These are phyloP conservation scores for Heliornis fulica DNA, from an alignment of 2,113 vertebrate species.

Conservation along the genomic window DNA sequence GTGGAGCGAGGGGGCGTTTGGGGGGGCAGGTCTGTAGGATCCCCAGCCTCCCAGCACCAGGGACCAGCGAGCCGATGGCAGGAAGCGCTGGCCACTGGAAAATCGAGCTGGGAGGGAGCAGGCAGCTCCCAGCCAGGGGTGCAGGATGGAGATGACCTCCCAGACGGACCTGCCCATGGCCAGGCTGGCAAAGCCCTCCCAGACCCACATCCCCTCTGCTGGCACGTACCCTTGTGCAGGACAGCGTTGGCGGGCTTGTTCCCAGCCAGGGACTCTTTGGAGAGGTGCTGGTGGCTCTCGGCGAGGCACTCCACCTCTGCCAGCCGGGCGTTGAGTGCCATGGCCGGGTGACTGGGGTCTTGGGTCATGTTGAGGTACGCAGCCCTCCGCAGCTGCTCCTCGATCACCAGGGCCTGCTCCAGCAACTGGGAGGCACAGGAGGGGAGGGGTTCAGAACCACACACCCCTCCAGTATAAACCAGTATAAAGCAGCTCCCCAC, in stretches of 20 bases:
- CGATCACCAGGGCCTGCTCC: conserved; percentile 97
- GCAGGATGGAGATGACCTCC: accelerated
- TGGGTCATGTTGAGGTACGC: conserved; percentile 99
- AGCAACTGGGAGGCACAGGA: conserved; percentile 76
- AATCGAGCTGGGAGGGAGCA: background rate
- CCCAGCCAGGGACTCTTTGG: conserved; percentile 95
- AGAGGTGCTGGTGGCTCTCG: conserved; percentile 97
- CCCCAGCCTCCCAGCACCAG: accelerated
- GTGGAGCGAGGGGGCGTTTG: accelerated
- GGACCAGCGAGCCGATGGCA: accelerated
- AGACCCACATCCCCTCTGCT: background rate
- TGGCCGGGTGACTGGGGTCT: conserved; percentile 92
- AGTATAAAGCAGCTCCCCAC: background rate
- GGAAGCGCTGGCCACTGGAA: too few relatives aligned
- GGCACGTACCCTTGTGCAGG: conserved; percentile 89
- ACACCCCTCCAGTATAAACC: accelerated
- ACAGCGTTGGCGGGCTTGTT: conserved; percentile 97
- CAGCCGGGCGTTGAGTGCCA: conserved; percentile 94
- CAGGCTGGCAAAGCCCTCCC: background rate
- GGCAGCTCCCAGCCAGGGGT: background rate
- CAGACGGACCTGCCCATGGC: accelerated
- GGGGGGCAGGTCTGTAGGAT: background rate
- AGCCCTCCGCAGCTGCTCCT: conserved; percentile 93
- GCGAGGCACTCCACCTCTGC: conserved; percentile 97
- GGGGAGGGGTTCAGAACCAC: background rate